A percentile compares a stretch with the other conserved stretches of the same genome.
Evolutionary conservation across 2,888 invertebrate species (phyloP).

Genomic region (Eudemis profundana): DNA sequence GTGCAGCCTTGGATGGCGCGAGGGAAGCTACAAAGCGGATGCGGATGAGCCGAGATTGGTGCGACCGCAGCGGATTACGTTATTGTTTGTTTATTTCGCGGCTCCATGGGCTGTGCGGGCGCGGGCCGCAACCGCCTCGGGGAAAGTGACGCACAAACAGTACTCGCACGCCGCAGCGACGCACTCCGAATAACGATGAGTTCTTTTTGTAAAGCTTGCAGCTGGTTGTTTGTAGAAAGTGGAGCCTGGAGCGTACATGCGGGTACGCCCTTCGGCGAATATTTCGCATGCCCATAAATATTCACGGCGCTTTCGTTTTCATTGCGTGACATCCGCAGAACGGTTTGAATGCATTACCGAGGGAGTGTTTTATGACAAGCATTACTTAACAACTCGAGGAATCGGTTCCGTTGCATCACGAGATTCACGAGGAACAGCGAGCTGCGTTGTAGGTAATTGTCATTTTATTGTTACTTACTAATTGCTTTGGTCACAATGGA

Average conservation of each 20-base stretch:
- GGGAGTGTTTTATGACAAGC: constrained; percentile 68
- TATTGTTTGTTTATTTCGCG: constrained; percentile 61
- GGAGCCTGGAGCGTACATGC: constrained; percentile 66
- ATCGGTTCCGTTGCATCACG: constrained; percentile 67
- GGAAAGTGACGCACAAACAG: constrained; percentile 75
- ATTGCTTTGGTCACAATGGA: constrained; percentile 14
- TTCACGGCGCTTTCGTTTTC: constrained; percentile 81
- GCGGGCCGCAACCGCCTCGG: constrained; percentile 54
- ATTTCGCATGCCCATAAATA: constrained; percentile 82
- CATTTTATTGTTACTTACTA: constrained; percentile 51
- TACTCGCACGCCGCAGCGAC: constrained; percentile 57
- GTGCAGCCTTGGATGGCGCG: constrained; percentile 64
- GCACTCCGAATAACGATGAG: constrained; percentile 80
- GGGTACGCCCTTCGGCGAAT: constrained; percentile 83
- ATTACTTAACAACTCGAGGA: constrained; percentile 75
- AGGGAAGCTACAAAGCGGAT: constrained; percentile 60
- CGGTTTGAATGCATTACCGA: constrained; percentile 56
- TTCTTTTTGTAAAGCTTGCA: constrained; percentile 67
- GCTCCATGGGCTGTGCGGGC: constrained; percentile 47
- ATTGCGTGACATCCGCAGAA: constrained; percentile 69
- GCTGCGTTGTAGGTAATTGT: constrained; percentile 68
- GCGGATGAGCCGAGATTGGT: constrained; percentile 57
- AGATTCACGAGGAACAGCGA: constrained; percentile 62
- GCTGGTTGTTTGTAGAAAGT: constrained; percentile 79
- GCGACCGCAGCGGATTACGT: constrained; percentile 70